These are phyloP conservation scores for Arvicanthis niloticus DNA, from an alignment of 2,113 vertebrate genomes.

Conservation along the genomic window DNA sequence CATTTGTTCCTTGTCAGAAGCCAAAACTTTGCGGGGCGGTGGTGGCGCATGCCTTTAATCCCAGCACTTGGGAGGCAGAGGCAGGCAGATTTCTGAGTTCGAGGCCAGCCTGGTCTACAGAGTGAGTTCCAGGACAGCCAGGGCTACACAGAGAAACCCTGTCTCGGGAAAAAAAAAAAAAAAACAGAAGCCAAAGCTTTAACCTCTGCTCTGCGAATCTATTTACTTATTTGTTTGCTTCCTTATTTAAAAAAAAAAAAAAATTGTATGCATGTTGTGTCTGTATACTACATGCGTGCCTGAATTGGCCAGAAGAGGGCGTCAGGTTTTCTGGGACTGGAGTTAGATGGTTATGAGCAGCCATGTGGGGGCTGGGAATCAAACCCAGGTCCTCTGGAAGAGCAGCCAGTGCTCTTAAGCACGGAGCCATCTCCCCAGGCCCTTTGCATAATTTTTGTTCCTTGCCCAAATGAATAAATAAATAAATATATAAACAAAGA, in stretches of 20 bases:
- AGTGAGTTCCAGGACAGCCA: too few species aligned
- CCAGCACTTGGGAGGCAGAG: too few species aligned
- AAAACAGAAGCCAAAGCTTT: not conserved
- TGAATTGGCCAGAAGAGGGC: not conserved
- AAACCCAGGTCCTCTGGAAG: not conserved
- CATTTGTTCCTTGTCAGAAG: not conserved
- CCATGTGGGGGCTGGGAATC: not conserved
- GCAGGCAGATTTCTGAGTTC: too few species aligned
- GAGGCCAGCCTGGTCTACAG: too few species aligned
- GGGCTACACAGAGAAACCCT: too few species aligned
- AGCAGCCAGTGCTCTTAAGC: not conserved
- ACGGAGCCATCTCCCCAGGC: not conserved
- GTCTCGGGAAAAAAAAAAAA: too few species aligned
- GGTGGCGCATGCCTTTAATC: too few species aligned
- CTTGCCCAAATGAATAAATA: not conserved
- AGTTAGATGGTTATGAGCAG: not conserved
- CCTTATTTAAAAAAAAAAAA: not conserved
- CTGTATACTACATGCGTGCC: too few species aligned
- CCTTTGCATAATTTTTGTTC: not conserved
- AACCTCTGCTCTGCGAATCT: not conserved
- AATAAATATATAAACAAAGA: not conserved
- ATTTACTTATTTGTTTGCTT: not conserved
- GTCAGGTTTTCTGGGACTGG: not conserved
- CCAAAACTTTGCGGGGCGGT: not conserved
- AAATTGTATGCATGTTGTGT: too few species aligned